Conservation (phyloP, 1,140 invertebrate genomes). For the Polyergus mexicanus region DNA sequence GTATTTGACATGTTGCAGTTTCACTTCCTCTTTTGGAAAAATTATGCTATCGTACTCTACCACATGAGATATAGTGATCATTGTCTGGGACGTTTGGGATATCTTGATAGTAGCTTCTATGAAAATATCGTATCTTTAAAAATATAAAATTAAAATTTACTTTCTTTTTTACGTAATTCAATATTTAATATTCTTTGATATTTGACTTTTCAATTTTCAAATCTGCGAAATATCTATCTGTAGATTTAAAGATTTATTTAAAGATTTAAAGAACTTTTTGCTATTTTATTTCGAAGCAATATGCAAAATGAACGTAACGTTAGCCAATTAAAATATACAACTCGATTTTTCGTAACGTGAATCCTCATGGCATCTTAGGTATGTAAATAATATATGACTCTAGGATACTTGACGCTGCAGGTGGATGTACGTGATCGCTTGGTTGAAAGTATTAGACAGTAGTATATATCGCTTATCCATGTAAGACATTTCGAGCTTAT, state of each 20-base stretch:
- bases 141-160: neutral
- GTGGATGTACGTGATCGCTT: conserved; percentile 9
- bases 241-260: neutral
- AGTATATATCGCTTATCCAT: neutral
- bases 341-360: conserved; percentile 1
- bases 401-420: neutral
- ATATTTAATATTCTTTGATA: neutral
- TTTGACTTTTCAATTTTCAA: neutral
- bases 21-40: conserved; percentile 18
- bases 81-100: neutral
- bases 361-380: neutral
- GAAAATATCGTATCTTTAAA: neutral
- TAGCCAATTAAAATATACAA: neutral
- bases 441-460: neutral
- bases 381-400: conserved; percentile 18
- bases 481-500: conserved; percentile 1
- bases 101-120: neutral
- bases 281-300: conserved; percentile 6
- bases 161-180: neutral
- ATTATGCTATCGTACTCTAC: neutral
- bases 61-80: neutral
- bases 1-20: neutral
- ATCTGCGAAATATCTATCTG: neutral
- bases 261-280: neutral
- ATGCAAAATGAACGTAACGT: neutral